Evolutionary conservation across 2,888 invertebrate species (phyloP).

Genomic region (Pseudanteris insignis): DNA sequence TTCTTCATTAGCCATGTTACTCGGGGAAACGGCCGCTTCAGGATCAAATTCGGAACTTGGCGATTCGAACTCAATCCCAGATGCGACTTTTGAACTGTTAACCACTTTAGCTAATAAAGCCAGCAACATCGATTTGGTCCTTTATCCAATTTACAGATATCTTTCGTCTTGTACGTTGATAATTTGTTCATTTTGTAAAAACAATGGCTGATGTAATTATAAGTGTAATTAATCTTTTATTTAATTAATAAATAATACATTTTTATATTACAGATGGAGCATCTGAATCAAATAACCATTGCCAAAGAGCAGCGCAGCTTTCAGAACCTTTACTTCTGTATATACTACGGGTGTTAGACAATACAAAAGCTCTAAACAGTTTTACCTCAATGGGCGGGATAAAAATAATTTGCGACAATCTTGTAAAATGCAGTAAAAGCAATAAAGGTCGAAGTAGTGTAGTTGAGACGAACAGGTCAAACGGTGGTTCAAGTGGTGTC

Average conservation of each 20-base stretch:
- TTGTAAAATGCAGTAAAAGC: conserved; percentile 69
- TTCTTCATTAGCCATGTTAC: conserved; percentile 75
- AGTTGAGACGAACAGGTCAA: neutral
- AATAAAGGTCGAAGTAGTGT: conserved; percentile 67
- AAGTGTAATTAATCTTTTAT: too few relatives aligned
- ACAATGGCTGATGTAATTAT: too few relatives aligned
- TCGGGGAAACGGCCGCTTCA: conserved; percentile 67
- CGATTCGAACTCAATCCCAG: conserved; percentile 82
- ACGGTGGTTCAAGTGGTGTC: conserved; percentile 59
- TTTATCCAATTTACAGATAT: conserved; percentile 74
- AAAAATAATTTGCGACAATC: conserved; percentile 79
- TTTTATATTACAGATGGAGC: conserved; percentile 52
- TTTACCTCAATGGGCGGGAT: conserved; percentile 82
- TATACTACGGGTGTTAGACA: conserved; percentile 82
- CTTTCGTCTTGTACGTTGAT: conserved; percentile 68
- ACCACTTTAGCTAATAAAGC: conserved; percentile 80
- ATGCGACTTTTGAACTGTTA: conserved; percentile 87
- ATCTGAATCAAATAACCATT: conserved; percentile 53
- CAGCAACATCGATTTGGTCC: conserved; percentile 77
- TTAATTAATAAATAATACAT: too few relatives aligned
- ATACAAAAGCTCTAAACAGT: conserved; percentile 76
- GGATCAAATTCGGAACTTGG: conserved; percentile 62
- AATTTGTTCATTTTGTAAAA: too few relatives aligned
- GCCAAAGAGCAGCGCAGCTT: conserved; percentile 70
- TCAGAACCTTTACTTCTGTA: conserved; percentile 90